Conservation (phyloP, 2,888 invertebrate species). For the Apamea anceps region DNA sequence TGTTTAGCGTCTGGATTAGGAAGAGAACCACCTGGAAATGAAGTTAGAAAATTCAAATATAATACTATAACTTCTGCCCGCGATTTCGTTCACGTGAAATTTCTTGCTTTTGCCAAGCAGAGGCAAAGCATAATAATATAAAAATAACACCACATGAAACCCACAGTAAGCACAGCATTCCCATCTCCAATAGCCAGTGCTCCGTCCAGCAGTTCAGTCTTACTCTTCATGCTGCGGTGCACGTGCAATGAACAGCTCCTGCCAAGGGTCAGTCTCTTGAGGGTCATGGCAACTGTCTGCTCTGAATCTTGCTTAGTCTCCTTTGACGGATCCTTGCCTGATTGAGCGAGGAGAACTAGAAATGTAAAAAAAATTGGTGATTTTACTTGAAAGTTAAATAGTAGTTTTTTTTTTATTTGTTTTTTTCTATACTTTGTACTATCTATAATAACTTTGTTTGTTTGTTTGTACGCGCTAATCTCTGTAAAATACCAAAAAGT, state of each 20-base stretch:
- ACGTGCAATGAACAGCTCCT: slow-evolving; percentile 86
- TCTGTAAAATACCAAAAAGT: too few relatives aligned
- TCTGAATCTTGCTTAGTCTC: slow-evolving; percentile 70
- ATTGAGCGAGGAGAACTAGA: slow-evolving; percentile 89
- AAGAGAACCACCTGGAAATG: slow-evolving; percentile 92
- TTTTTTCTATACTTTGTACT: too few relatives aligned
- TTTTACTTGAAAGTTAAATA: too few relatives aligned
- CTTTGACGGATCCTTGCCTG: slow-evolving; percentile 86
- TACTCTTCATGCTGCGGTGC: slow-evolving; percentile 92
- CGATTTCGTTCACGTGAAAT: too few relatives aligned
- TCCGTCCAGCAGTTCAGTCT: slow-evolving; percentile 93
- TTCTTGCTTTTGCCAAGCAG: not conserved
- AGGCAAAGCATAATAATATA: not conserved
- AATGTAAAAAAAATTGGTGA: not conserved
- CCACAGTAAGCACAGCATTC: slow-evolving; percentile 93
- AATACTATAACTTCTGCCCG: too few relatives aligned
- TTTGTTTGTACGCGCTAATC: too few relatives aligned
- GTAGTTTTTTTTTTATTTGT: too few relatives aligned
- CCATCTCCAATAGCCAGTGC: slow-evolving; percentile 94
- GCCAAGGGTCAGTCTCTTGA: slow-evolving; percentile 87
- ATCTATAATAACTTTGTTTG: too few relatives aligned
- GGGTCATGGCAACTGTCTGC: slow-evolving; percentile 81
- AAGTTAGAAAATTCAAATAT: not conserved
- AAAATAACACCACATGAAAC: not conserved
- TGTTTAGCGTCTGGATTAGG: slow-evolving; percentile 93